Percentiles rank a stretch among this genome's conserved stretches.
These are phyloP conservation scores for Zelleria hepariella DNA, from an alignment of 2,888 invertebrate species.

Conservation along the genomic window DNA sequence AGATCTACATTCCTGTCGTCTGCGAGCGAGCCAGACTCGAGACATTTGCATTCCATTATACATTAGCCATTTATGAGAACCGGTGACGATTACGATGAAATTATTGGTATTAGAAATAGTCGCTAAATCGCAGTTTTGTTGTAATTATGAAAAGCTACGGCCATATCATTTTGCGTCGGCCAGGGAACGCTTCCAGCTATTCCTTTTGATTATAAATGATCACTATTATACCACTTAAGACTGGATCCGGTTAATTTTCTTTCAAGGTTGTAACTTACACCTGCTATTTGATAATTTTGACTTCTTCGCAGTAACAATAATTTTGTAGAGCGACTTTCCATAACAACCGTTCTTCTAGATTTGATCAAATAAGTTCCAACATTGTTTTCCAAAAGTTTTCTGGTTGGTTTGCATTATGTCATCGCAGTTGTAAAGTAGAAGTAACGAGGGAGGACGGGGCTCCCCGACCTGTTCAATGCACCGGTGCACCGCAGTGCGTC, in stretches of 20 bases:
- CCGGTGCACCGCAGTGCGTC: constrained; percentile 35
- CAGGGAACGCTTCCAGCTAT: background rate
- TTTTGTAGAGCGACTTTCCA: too few species aligned
- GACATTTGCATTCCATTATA: constrained; percentile 54
- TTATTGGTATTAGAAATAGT: constrained; percentile 50
- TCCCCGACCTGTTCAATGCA: background rate
- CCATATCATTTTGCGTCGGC: background rate
- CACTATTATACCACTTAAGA: background rate
- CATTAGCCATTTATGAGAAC: constrained; percentile 28
- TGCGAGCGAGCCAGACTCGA: constrained; percentile 31
- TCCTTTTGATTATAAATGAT: constrained; percentile 3
- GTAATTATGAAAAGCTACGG: constrained; percentile 24
- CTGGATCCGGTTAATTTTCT: background rate
- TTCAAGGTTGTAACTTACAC: too few species aligned
- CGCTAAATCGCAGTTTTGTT: constrained; percentile 44
- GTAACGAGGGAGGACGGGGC: background rate
- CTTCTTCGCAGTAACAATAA: too few species aligned
- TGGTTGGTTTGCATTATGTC: too few species aligned
- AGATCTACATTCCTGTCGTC: constrained; percentile 30
- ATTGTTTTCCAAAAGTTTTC: too few species aligned
- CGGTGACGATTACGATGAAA: constrained; percentile 33
- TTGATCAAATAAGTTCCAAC: too few species aligned
- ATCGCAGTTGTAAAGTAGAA: background rate
- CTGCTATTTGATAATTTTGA: too few species aligned
- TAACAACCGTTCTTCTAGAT: too few species aligned